phyloP scores from a whole-genome alignment of 2,888 invertebrate species.

The Ennomos quercinarius region DNA sequence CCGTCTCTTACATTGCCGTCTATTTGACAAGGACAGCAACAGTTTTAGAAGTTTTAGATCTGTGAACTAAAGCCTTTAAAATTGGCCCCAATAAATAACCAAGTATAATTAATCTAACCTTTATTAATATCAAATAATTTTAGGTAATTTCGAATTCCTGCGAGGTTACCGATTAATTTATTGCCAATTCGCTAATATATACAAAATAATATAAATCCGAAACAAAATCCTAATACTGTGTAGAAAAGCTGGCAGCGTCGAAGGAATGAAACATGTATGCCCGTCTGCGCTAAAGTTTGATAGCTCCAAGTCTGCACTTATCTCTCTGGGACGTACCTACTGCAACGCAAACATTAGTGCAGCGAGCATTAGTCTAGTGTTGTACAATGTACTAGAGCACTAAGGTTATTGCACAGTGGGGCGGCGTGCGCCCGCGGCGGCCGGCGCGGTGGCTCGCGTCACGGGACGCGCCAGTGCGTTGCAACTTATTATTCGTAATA shows the following conservation, averaged over 20 bases:
- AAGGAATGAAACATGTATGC: conserved; percentile 19
- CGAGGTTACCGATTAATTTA: conserved; percentile 16
- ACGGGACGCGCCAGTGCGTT: too few relatives aligned
- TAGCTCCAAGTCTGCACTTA: too few relatives aligned
- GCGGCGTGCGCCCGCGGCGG: background rate
- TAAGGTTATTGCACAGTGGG: conserved; percentile 3
- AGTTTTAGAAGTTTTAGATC: too few relatives aligned
- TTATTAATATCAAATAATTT: conserved; percentile 45
- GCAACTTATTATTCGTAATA: too few relatives aligned
- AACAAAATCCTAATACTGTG: conserved; percentile 12
- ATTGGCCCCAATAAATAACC: too few relatives aligned
- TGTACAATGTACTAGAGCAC: conserved; percentile 5
- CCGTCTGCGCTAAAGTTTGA: too few relatives aligned
- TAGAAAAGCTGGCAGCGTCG: conserved; percentile 28
- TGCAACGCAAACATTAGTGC: too few relatives aligned
- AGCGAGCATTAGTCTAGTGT: background rate
- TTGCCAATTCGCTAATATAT: conserved; percentile 38
- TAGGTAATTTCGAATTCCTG: conserved; percentile 14
- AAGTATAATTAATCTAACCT: conserved; percentile 43
- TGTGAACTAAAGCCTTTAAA: too few relatives aligned
- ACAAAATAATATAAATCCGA: conserved; percentile 28
- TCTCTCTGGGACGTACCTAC: too few relatives aligned
- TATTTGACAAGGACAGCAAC: too few relatives aligned
- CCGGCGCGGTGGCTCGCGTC: too few relatives aligned
- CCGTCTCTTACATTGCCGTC: too few relatives aligned